Conservation (phyloP, 1,140 invertebrate genomes). For the Heterodera carotae region DNA sequence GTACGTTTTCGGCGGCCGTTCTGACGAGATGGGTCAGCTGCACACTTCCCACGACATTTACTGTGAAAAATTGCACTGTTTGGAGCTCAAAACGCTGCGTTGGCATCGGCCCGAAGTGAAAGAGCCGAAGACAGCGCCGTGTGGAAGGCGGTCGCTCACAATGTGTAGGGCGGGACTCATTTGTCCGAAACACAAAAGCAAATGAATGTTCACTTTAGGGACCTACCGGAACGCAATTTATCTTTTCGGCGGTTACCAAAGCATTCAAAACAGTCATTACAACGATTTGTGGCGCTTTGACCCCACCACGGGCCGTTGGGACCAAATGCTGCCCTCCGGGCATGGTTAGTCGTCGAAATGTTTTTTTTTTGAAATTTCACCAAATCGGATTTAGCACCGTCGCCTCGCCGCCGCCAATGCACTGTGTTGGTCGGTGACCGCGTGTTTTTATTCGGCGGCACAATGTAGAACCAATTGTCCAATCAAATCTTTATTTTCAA, state of each 20-base stretch:
- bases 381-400: constrained; percentile 67
- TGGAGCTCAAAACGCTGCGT: constrained; percentile 74
- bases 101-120: constrained; percentile 74
- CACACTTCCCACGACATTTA: constrained; percentile 74
- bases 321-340: constrained; percentile 46
- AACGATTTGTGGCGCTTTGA: constrained; percentile 79
- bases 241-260: constrained; percentile 85
- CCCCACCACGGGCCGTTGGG: constrained; percentile 58
- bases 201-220: constrained; percentile 69
- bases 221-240: constrained; percentile 77
- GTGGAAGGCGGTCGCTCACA: constrained; percentile 81
- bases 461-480: constrained; percentile 71
- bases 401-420: constrained; percentile 76
- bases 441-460: constrained; percentile 82
- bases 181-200: too few species aligned
- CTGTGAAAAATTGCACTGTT: constrained; percentile 76
- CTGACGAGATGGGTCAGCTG: constrained; percentile 72
- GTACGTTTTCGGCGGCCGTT: constrained; percentile 83
- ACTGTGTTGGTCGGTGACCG: constrained; percentile 75
- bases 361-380: not conserved
- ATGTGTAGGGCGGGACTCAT: constrained; percentile 74
- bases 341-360: not conserved
- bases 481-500: not conserved
- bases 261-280: constrained; percentile 75
- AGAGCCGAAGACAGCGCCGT: constrained; percentile 68